phyloP scores from a whole-genome alignment of 2,888 invertebrate species.

The Drosophila buzzatii region DNA sequence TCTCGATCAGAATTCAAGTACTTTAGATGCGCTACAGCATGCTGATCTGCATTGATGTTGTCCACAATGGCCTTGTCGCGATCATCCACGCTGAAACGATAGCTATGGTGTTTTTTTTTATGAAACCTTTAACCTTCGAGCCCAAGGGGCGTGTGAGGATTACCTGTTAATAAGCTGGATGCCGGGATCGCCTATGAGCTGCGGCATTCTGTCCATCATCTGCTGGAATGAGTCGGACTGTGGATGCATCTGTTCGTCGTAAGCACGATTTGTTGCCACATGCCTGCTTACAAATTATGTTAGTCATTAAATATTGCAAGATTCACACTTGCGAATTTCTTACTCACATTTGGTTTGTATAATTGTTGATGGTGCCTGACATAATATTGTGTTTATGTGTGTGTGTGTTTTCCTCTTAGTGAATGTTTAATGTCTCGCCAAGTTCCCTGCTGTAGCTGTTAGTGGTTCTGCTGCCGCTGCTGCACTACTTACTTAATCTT shows the following conservation, averaged over 20 bases:
- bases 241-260: slow-evolving; percentile 39
- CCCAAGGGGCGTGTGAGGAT: background rate
- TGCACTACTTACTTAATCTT: slow-evolving; percentile 26
- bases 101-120: slow-evolving; percentile 20
- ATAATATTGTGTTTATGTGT: slow-evolving; percentile 60
- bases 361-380: slow-evolving; percentile 84
- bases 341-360: slow-evolving; percentile 83
- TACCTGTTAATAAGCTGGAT: slow-evolving; percentile 37
- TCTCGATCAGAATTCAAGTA: slow-evolving; percentile 83
- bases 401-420: slow-evolving; percentile 16
- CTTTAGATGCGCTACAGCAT: slow-evolving; percentile 70
- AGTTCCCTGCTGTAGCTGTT: slow-evolving; percentile 22
- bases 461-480: slow-evolving; percentile 10
- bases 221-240: slow-evolving; percentile 20
- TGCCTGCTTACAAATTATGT: slow-evolving; percentile 61
- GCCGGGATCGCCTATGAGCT: slow-evolving; percentile 32
- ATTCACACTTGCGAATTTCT: background rate
- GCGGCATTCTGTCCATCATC: slow-evolving; percentile 35
- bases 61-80: slow-evolving; percentile 74
- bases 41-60: slow-evolving; percentile 70
- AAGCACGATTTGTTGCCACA: slow-evolving; percentile 68
- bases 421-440: slow-evolving; percentile 11
- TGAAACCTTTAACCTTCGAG: background rate
- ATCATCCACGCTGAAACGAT: slow-evolving; percentile 57
- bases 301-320: background rate